Conservation (phyloP, 2,797 vertebrate species). For the Pitangus sulphuratus region DNA sequence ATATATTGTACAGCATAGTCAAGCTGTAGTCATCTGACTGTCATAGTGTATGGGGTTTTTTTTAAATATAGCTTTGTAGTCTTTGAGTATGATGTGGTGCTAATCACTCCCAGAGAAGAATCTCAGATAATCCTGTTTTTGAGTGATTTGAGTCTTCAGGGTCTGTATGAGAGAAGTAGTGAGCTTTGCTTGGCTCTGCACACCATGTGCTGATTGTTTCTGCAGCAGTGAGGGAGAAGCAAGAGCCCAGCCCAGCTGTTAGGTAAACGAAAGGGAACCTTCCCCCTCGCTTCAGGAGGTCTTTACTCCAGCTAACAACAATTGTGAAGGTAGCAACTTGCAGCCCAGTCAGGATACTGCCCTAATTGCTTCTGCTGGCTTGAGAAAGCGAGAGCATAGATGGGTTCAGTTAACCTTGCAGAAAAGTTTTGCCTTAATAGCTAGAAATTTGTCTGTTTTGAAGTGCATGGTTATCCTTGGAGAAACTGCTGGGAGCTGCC, state of each 20-base stretch:
- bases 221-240: not conserved
- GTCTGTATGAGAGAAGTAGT: not conserved
- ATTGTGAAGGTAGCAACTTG: not conserved
- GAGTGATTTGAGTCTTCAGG: not conserved
- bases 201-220: not conserved
- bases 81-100: not conserved
- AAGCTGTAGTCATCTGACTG: not conserved
- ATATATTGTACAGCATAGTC: not conserved
- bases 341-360: not conserved
- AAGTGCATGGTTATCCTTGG: not conserved
- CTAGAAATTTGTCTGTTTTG: not conserved
- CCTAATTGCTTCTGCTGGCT: not conserved
- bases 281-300: not conserved
- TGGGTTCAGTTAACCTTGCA: not conserved
- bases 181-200: not conserved
- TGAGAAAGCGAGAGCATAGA: not conserved
- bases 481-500: not conserved
- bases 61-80: not conserved
- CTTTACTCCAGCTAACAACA: not conserved
- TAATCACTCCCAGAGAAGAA: not conserved
- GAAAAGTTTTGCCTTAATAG: not conserved
- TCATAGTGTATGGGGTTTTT: not conserved
- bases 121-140: not conserved
- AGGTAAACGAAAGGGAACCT: not conserved
- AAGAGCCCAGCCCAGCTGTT: not conserved